Base-by-base conservation (phyloP, 53 echinoderm and acorn worm species). In the Henricia sp. region DNA sequence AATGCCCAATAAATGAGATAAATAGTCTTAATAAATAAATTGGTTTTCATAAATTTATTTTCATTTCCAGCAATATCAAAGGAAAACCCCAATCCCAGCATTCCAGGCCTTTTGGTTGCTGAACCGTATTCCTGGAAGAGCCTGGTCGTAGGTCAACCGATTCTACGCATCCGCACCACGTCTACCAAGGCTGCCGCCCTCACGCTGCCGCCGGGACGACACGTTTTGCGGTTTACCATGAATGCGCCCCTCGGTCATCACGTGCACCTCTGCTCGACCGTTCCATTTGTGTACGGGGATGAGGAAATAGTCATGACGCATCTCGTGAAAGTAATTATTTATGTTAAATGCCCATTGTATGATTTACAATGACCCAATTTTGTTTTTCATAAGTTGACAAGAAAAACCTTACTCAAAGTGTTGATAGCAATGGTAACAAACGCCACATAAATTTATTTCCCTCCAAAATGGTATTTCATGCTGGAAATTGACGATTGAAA, bases 81-180 rank as follows among this genome's bases (percentile, higher is more conserved):
- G 34, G 86, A 86, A 27, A 55, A 75, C 21, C 32, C 51, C 1
- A 67, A 56, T 11, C 89, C 94, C 0, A 85, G 83, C 21, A 74
- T 91, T 6, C 92, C 99, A 3, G 99, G 99, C 21, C 77, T 97
- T 30, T 85, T 97, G 59, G 99, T 97, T 37, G 99, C 99, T 43
- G 99, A 97, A 42, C 99, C 99, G 0, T 97, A 97, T 83, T 97
- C 99, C 56, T 97, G 99, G 99, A 97, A 97, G 92, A 97, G 99
- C 44, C 90, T 97, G 52, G 89, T 97, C n/a, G 99, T 97, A 9
- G 99, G 99, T 6, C 94, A 97, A 53, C 99, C 99, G 12, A 88
- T 94, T 50, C 74, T 97, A 4, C 85, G 99, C 46, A 94, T 97
- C 50, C 92, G 99, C 26, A 92, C 94, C 23, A 97, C 99, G 14